These are phyloP conservation scores for Rousettus leschenaultii DNA, from an alignment of 2,113 vertebrate species.

Conservation along the genomic window DNA sequence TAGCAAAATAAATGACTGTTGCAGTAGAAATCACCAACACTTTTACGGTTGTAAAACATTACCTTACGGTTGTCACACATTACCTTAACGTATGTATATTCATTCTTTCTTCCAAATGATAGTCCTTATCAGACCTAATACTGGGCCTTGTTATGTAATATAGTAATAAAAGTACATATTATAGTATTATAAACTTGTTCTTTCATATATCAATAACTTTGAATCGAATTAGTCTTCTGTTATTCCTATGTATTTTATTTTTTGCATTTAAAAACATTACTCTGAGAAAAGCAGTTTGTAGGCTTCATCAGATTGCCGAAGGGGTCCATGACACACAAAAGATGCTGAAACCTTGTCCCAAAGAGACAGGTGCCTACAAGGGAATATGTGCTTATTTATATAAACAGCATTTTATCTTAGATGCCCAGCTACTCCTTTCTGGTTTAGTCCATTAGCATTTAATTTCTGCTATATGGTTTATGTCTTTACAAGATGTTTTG, in stretches of 20 bases:
- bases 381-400: background rate
- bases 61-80: background rate
- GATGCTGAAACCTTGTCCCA: background rate
- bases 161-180: background rate
- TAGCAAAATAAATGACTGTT: background rate
- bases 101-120: background rate
- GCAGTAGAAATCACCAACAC: background rate
- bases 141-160: background rate
- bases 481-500: background rate
- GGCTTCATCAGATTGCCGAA: background rate
- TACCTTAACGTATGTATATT: conserved; percentile 1
- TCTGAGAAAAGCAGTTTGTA: background rate
- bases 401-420: background rate
- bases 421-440: background rate
- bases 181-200: background rate
- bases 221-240: background rate
- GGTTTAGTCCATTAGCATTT: background rate
- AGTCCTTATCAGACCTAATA: background rate
- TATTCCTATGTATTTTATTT: background rate
- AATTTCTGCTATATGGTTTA: background rate
- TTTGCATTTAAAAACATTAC: background rate
- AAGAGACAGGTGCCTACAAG: background rate
- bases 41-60: no score
- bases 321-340: background rate
- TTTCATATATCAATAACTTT: background rate